Evolutionary conservation across 2,888 invertebrate species (phyloP), one percentile per base, ranked within the genome.

Genomic region (Isoperla grammatica): DNA sequence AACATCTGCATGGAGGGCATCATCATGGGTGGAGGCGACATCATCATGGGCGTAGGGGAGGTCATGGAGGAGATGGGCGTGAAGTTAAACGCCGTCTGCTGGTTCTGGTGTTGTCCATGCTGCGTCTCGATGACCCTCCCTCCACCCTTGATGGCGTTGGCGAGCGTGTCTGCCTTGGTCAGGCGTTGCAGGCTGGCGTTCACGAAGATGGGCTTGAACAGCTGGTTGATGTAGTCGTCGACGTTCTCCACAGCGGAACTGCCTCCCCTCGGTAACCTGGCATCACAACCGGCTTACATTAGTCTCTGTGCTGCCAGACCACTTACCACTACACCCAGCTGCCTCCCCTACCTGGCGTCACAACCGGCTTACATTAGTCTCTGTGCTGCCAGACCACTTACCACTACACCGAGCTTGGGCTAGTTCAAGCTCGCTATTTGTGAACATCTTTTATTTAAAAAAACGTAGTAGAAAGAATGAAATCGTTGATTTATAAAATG

Each of bases 141-240:
- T 1, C 90, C 90, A 0, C 87, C 87, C 74, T 90, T 91, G 66
- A 92, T 87, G 63, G 84, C 81, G 59, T 82, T 83, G 0, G 86
- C 84, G 17, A 92, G 75, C 58, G 83, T 81, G 63, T 83, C 79
- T 15, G 84, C 84, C 63, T 87, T 85, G 0, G 84, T 83, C 49
- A 89, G 73, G 49, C 82, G 79, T 69, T 84, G 85, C 29, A 87
- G 73, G 65, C 85, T 85, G 57, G 85, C 83, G 65, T 85, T 86
- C 68, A 87, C 80, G 65, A 86, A 86, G 62, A 87, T 85, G 0
- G 86, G 86, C 68, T 84, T 81, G 65, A 87, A 86, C 2, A 87
- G 74, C 68, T 83, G 82, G 0, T 84, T 84, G 13, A 87, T 86
- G 65, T 86, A 87, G 69, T 86, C 86, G 69, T 86, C 86, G 4